Evolutionary conservation across 2,888 invertebrate genomes (phyloP).

Genomic region (Plagodis dolabraria): DNA sequence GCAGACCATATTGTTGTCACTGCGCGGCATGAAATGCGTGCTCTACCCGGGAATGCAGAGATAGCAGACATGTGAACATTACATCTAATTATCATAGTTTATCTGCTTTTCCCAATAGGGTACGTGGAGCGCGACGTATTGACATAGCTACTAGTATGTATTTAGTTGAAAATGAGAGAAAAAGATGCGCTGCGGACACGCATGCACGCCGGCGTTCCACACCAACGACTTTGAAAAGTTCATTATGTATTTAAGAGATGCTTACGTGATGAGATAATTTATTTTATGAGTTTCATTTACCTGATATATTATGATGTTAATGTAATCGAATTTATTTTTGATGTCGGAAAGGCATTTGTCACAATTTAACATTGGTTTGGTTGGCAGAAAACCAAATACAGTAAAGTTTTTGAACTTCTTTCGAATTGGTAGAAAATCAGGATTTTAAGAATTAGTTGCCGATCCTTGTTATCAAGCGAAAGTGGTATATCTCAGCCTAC

Average conservation of each 20-base stretch:
- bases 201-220: constrained; percentile 69
- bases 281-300: not conserved
- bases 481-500: too few relatives aligned
- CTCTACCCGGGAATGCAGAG: constrained; percentile 51
- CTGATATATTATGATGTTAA: not conserved
- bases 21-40: constrained; percentile 62
- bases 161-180: constrained; percentile 66
- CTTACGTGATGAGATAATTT: constrained; percentile 29
- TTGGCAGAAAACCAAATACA: too few relatives aligned
- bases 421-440: too few relatives aligned
- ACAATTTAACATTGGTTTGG: too few relatives aligned
- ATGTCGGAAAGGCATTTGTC: too few relatives aligned
- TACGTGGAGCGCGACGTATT: constrained; percentile 77
- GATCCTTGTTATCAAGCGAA: too few relatives aligned
- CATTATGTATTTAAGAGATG: constrained; percentile 47
- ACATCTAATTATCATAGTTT: constrained; percentile 80
- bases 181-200: constrained; percentile 63
- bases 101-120: constrained; percentile 81
- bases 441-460: too few relatives aligned
- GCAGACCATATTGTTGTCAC: constrained; percentile 51
- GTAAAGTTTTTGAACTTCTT: too few relatives aligned
- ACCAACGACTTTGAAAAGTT: constrained; percentile 77
- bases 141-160: constrained; percentile 58
- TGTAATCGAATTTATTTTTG: too few relatives aligned
- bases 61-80: constrained; percentile 65